Evolutionary conservation across 2,113 vertebrate genomes (phyloP).

Genomic region (Cranoglanis bouderius): DNA sequence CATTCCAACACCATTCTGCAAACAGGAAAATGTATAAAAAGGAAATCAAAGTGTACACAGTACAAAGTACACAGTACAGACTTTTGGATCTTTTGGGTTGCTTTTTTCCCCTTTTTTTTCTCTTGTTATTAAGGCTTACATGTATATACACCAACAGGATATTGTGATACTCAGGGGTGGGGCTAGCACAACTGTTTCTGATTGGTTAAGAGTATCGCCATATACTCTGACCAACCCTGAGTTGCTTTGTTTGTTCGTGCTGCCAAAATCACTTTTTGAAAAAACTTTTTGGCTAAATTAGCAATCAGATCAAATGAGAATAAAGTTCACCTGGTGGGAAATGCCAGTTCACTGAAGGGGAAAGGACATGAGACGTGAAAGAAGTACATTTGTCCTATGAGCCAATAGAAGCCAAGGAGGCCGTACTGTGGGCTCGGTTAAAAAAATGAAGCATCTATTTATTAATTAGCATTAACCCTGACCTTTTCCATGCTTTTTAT

Average conservation of each 20-base stretch:
- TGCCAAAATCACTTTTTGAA: not conserved
- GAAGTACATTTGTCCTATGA: too few species aligned
- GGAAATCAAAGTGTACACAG: not conserved
- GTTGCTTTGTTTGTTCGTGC: not conserved
- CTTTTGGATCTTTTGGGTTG: not conserved
- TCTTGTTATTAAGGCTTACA: not conserved
- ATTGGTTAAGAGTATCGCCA: not conserved
- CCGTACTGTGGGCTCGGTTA: too few species aligned
- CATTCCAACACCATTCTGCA: constrained; percentile 32
- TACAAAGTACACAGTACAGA: not conserved
- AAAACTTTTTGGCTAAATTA: not conserved
- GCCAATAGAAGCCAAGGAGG: too few species aligned
- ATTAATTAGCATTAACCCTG: too few species aligned
- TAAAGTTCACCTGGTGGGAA: not conserved
- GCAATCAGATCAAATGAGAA: not conserved
- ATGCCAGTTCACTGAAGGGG: not conserved
- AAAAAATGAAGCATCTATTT: too few species aligned
- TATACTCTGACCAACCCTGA: not conserved
- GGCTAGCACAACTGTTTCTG: not conserved
- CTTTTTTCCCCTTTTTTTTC: not conserved
- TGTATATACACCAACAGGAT: not conserved
- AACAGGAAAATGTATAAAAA: not conserved
- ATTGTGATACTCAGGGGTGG: too few species aligned
- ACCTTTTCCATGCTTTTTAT: too few species aligned
- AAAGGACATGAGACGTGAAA: not conserved